Evolutionary conservation across 2,888 invertebrate species (phyloP), one percentile per base, ranked within the genome.

Genomic region (Drosophila nigricruria): DNA sequence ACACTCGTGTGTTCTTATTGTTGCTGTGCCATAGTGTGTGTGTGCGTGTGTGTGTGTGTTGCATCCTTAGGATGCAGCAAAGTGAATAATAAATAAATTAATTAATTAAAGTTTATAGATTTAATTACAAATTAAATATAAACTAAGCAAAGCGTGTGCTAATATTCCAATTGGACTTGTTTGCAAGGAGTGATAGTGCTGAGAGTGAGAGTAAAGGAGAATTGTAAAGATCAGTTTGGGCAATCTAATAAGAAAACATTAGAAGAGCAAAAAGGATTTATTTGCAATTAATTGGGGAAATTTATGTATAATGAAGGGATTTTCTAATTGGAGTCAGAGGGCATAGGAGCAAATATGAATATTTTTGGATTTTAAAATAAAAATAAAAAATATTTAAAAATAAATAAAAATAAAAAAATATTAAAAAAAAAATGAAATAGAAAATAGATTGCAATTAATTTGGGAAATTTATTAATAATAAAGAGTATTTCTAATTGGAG

Each of bases 1-100:
- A 61, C 53, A 65, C 53, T 54, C 49, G 67, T 68, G 45, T 32
- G 60, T 30, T 66, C n/a, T 56, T 20, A 30, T 65, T 60, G 60
- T 56, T 68, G 57, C 53, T 73, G 56, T 68, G 36, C n/a, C n/a
- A n/a, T n/a, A n/a, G 49, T 52, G 16, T 50, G 49, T 60, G 56
- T 10, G 34, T 61, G 49, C 47, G 47, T 45, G 53, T 58, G 62
- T 20, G 32, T 62, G 62, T 54, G 53, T 66, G 60, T 38, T 36
- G 32, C 23, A 42, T 49, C 16, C 32, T 49, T 30, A 32, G 36
- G n/a, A 73, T 72, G 73, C 56, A 56, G 8, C 43, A 9, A 59
- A 73, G 38, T 75, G 75, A 54, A 63, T 40, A 45, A 49, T 23
- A 54, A 64, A 38, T 34, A 32, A 65, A 57, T 45, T 10, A 43